Evolutionary conservation across 2,888 invertebrate species (phyloP).

Genomic region (Pandemis cinnamomeana): DNA sequence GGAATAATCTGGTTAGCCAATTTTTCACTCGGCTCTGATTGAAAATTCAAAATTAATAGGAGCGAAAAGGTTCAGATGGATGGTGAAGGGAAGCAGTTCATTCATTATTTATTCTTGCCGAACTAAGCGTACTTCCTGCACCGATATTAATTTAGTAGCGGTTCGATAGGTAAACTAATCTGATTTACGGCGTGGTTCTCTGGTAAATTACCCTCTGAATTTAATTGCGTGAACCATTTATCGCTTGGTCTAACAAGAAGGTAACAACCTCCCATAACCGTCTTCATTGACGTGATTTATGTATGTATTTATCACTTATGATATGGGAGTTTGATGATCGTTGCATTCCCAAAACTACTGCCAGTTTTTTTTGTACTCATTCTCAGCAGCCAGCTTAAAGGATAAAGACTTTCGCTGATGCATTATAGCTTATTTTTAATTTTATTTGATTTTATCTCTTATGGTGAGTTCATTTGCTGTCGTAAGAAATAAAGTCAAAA

Average conservation of each 20-base stretch:
- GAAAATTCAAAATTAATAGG: slow-evolving; percentile 20
- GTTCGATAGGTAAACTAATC: slow-evolving; percentile 9
- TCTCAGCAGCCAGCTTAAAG: too few species aligned
- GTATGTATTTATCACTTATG: neutral
- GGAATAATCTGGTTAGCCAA: slow-evolving; percentile 5
- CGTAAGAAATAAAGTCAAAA: too few species aligned
- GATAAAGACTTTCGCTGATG: too few species aligned
- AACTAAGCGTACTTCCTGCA: slow-evolving; percentile 3
- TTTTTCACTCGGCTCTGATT: slow-evolving; percentile 16
- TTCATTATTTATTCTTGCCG: slow-evolving; percentile 11
- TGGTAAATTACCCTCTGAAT: neutral
- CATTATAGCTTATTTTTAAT: too few species aligned
- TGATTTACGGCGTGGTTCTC: neutral
- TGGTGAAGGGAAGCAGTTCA: slow-evolving; percentile 3
- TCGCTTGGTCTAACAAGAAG: neutral
- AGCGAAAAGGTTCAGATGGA: slow-evolving; percentile 3
- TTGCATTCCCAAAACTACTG: too few species aligned
- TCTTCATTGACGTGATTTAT: too few species aligned
- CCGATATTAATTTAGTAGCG: slow-evolving; percentile 16
- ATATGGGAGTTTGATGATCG: too few species aligned
- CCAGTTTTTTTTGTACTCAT: too few species aligned
- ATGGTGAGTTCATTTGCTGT: too few species aligned
- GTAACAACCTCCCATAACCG: too few species aligned
- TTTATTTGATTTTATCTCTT: too few species aligned
- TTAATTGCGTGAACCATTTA: neutral